phyloP scores from a whole-genome alignment of 2,888 invertebrate species.

The Cyaniris semiargus region DNA sequence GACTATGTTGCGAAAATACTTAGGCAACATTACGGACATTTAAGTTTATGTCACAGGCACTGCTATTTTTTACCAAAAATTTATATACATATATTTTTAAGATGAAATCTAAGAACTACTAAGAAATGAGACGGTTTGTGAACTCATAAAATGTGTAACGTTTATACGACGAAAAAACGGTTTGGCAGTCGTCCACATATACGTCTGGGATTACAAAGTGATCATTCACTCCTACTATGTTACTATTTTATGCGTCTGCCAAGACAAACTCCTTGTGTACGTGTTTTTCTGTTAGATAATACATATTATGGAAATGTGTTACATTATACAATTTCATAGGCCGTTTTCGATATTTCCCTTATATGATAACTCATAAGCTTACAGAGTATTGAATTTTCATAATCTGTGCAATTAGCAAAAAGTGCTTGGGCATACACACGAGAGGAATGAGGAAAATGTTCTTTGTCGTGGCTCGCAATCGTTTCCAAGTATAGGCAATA shows the following conservation, averaged over 20 bases:
- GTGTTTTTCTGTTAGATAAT: background rate
- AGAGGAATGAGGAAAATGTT: background rate
- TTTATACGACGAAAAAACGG: constrained; percentile 16
- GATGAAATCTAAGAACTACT: too few relatives aligned
- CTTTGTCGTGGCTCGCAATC: background rate
- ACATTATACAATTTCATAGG: background rate
- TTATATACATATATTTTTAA: too few relatives aligned
- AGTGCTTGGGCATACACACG: background rate
- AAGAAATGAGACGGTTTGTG: background rate
- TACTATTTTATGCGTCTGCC: constrained; percentile 8
- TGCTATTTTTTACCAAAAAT: too few relatives aligned
- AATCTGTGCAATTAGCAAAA: background rate
- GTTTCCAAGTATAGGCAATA: background rate
- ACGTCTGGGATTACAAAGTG: background rate
- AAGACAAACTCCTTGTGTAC: background rate
- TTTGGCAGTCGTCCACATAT: constrained; percentile 6
- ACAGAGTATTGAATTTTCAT: too few relatives aligned
- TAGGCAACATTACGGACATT: too few relatives aligned
- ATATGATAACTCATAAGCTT: too few relatives aligned
- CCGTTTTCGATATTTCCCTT: too few relatives aligned
- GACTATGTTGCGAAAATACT: too few relatives aligned
- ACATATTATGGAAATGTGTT: background rate
- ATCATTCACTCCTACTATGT: background rate
- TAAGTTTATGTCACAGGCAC: too few relatives aligned
- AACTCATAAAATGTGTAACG: constrained; percentile 7